Percentiles rank a stretch among this genome's conserved stretches.
These are phyloP conservation scores for Myoxocephalus aenaeus DNA, from an alignment of 2,797 vertebrate genomes.

Conservation along the genomic window DNA sequence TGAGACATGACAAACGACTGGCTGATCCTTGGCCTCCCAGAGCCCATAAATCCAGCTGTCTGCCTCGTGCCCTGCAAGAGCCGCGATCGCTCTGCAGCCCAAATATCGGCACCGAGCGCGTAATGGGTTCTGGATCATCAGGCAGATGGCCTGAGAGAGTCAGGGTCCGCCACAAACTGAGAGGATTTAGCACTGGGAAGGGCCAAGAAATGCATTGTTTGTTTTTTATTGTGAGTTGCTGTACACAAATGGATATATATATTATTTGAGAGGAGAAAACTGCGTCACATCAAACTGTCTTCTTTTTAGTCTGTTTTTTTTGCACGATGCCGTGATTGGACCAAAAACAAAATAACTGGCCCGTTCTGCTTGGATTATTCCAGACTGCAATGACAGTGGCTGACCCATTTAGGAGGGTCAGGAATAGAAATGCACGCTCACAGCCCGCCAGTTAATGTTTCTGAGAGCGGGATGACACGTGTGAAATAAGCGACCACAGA, in stretches of 20 bases:
- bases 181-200: conserved; percentile 15
- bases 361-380: conserved; percentile 22
- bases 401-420: conserved; percentile 51
- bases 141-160: conserved; percentile 35
- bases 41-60: conserved; percentile 65
- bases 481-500: neutral
- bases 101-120: conserved; percentile 44
- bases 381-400: conserved; percentile 11
- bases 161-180: conserved; percentile 20
- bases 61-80: conserved; percentile 16
- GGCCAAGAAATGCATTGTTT: conserved; percentile 1
- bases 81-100: conserved; percentile 44
- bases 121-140: conserved; percentile 61
- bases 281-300: neutral
- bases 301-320: neutral
- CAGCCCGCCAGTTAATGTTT: neutral
- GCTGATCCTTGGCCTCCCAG: conserved; percentile 50
- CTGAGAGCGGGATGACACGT: neutral
- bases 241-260: neutral
- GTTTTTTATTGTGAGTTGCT: neutral
- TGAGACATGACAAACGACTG: conserved; percentile 67
- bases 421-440: conserved; percentile 40
- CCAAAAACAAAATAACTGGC: conserved; percentile 13
- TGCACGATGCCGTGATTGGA: neutral
- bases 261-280: neutral